These are phyloP conservation scores for Capromys pilorides DNA, from an alignment of 2,797 vertebrate species.

Conservation along the genomic window DNA sequence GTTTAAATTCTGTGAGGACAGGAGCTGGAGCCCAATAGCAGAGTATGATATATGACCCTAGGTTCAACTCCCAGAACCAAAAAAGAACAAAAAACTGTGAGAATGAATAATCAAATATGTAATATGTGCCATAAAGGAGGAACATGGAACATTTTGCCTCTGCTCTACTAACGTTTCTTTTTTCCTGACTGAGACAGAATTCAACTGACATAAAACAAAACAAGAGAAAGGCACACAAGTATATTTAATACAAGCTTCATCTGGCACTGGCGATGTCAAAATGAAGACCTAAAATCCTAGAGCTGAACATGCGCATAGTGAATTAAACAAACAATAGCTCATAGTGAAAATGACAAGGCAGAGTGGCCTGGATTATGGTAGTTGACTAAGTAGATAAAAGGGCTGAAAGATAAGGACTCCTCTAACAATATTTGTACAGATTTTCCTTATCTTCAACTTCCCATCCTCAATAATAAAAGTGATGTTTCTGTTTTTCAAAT, in stretches of 20 bases:
- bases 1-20: background rate
- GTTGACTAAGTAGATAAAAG: background rate
- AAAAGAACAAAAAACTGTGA: background rate
- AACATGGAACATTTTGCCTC: background rate
- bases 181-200: background rate
- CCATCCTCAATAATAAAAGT: background rate
- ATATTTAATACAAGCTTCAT: background rate
- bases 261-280: background rate
- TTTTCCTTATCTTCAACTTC: background rate
- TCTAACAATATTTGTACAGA: background rate
- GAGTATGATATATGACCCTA: background rate
- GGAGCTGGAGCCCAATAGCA: background rate
- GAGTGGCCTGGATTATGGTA: background rate
- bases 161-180: background rate
- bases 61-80: background rate
- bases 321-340: background rate
- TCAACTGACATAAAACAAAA: background rate
- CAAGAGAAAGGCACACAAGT: background rate
- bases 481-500: background rate
- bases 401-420: background rate
- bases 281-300: background rate
- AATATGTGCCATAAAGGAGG: background rate
- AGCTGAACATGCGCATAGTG: background rate
- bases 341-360: background rate
- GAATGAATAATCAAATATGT: conserved; percentile 8